Base-by-base conservation (phyloP, 2,888 invertebrate genomes). In the Parapristionchus giblindavisi region DNA sequence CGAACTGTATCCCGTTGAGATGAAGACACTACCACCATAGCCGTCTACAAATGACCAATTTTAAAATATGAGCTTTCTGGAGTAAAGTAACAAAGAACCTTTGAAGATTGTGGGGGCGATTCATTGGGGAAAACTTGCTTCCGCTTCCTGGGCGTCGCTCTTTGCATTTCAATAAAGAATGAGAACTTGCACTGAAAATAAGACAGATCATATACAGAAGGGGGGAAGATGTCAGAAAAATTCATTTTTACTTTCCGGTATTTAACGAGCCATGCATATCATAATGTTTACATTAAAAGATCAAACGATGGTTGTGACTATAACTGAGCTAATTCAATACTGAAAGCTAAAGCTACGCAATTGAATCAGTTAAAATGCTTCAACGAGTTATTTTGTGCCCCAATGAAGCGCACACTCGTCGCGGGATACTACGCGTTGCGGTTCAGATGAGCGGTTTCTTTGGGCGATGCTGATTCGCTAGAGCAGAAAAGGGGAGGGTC, bases 101-200 rank as follows among this genome's bases (percentile, higher is more conserved):
- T 65, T 11, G 56, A 56, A 40, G 63, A 65, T 65, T 43, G 43
- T 11, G 68, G 36, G 36, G 68, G 68, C 6, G 68, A 68, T 24
- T 38, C 68, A 14, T 68, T 21, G 6, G 68, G 51, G 32, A 68
- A 68, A 24, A 52, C 51, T 68, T 68, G 68, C 52, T 68, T 68
- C 34, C 68, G 51, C 68, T 68, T 68, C 36, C 68, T 51, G n/a
- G 68, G 68, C 21, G 68, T 34, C n/a, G 52, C 51, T 24, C 68
- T 51, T 38, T 68, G 68, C 68, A 68, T 68, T 40, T 43, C 43
- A 29, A 21, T 38, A 61, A 29, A 61, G 8, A 65, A 40, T 14
- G 29, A 24, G 17, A 38, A 43, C 17, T 8, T 21, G 52, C 52
- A 11, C n/a, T n/a, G 21, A 52, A 52, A 5, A 24, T 48, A 17